Percentiles rank a stretch among this genome's conserved stretches.
Evolutionary conservation across 1,140 invertebrate genomes (phyloP).

Genomic region (Apis dorsata): DNA sequence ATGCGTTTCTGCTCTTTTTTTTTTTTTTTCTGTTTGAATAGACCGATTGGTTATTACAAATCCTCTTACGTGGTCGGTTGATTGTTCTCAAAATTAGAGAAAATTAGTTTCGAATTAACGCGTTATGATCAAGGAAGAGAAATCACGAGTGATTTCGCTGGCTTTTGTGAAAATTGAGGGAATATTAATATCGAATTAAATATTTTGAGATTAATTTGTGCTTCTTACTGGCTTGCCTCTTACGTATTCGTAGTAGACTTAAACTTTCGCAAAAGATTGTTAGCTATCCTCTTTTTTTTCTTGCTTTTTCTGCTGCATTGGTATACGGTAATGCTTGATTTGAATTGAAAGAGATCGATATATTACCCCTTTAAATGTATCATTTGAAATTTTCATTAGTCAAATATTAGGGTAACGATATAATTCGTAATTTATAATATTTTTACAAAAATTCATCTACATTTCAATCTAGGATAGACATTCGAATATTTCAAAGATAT

Average conservation of each 20-base stretch:
- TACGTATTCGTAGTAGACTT: background rate
- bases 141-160: background rate
- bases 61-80: no score
- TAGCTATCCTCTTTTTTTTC: background rate
- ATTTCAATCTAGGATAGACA: background rate
- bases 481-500: background rate
- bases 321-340: background rate
- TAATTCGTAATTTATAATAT: background rate
- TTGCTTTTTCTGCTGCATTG: background rate
- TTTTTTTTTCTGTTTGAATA: no score
- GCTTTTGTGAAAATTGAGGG: no score
- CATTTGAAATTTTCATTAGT: background rate
- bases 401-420: background rate
- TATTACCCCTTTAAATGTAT: background rate
- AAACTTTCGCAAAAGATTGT: background rate
- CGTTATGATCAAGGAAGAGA: background rate
- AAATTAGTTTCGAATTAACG: no score
- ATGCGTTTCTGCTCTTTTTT: no score
- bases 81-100: no score
- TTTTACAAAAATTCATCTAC: background rate
- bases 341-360: background rate
- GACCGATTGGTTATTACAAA: no score
- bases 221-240: background rate
- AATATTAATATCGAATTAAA: no score
- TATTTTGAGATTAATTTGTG: no score